phyloP scores from a whole-genome alignment of 1,140 invertebrate species.

The Aphelinus atriplicis region DNA sequence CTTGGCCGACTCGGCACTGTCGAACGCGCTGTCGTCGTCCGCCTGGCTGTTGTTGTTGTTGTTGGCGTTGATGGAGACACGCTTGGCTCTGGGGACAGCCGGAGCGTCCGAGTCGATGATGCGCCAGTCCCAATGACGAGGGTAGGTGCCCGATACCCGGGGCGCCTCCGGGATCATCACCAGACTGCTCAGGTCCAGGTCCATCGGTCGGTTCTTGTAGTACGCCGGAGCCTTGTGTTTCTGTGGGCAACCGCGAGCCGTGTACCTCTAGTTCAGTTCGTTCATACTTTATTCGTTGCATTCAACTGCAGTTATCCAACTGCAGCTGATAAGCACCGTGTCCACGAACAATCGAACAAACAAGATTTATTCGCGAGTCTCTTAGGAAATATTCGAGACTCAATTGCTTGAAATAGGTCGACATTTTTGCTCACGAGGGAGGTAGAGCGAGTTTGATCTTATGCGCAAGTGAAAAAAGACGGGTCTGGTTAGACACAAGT shows the following conservation, averaged over 20 bases:
- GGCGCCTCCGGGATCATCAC: slow-evolving; percentile 81
- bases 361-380: neutral
- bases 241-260: slow-evolving; percentile 61
- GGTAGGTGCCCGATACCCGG: slow-evolving; percentile 75
- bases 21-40: slow-evolving; percentile 52
- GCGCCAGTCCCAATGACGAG: slow-evolving; percentile 78
- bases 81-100: slow-evolving; percentile 41
- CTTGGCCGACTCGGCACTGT: slow-evolving; percentile 51
- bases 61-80: neutral
- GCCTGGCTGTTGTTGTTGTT: slow-evolving; percentile 42
- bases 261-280: neutral
- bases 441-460: neutral
- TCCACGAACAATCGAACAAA: neutral
- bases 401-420: no score
- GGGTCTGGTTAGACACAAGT: slow-evolving; percentile 25
- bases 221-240: slow-evolving; percentile 83
- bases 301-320: no score
- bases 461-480: slow-evolving; percentile 18
- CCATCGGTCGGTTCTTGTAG: slow-evolving; percentile 78
- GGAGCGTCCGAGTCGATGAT: slow-evolving; percentile 66
- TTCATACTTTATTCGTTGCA: no score
- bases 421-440: no score
- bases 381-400: no score
- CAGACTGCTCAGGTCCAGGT: slow-evolving; percentile 77
- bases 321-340: no score